These are phyloP conservation scores for Leptoteleia sp. DNA, from an alignment of 1,140 invertebrate genomes.

Conservation along the genomic window DNA sequence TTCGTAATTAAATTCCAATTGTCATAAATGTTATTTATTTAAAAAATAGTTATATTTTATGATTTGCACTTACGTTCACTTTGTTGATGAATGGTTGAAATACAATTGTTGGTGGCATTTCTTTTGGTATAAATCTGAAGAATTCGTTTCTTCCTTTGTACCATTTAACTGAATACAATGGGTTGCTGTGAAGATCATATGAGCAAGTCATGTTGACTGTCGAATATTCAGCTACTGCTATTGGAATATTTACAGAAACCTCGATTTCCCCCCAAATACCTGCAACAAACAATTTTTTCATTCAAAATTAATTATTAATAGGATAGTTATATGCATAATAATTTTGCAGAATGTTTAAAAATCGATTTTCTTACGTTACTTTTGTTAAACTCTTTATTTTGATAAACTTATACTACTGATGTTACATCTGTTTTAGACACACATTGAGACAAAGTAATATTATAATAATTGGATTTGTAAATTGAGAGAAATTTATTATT, in stretches of 20 bases:
- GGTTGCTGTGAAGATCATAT: constrained; percentile 80
- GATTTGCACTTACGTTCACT: constrained; percentile 86
- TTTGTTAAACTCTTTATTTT: too few species aligned
- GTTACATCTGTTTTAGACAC: too few species aligned
- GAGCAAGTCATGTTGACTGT: constrained; percentile 80
- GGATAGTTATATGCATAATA: too few species aligned
- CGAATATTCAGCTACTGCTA: constrained; percentile 79
- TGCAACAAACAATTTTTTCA: too few species aligned
- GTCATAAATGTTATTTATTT: background rate
- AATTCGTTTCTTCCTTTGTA: constrained; percentile 90
- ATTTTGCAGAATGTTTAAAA: too few species aligned
- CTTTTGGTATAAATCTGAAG: constrained; percentile 88
- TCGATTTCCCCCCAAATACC: constrained; percentile 77
- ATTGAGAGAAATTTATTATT: too few species aligned
- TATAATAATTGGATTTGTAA: too few species aligned
- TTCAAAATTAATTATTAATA: too few species aligned
- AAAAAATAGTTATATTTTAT: constrained; percentile 3
- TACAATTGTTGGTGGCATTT: constrained; percentile 85
- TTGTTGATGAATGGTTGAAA: constrained; percentile 84
- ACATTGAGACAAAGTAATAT: too few species aligned
- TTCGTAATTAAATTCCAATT: too few species aligned
- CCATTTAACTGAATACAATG: constrained; percentile 91
- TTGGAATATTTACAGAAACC: constrained; percentile 79
- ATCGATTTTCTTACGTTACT: too few species aligned
- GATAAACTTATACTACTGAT: too few species aligned